These are phyloP conservation scores for Laothoe populi DNA, from an alignment of 2,888 invertebrate genomes.

Conservation along the genomic window DNA sequence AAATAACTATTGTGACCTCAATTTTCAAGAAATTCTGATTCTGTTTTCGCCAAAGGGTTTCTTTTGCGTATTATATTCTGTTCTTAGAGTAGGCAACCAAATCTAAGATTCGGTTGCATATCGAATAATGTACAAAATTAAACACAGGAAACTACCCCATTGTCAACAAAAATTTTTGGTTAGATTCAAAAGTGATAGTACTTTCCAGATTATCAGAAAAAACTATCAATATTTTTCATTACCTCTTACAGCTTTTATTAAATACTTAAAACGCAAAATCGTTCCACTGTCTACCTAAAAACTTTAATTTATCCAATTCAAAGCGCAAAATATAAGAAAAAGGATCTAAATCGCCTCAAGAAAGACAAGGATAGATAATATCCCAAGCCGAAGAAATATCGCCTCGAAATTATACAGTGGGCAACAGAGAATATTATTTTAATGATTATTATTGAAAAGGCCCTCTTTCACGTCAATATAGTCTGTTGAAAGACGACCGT, in stretches of 20 bases:
- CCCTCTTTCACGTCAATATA: neutral
- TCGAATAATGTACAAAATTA: too few species aligned
- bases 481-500: slow-evolving; percentile 5
- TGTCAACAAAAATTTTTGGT: too few species aligned
- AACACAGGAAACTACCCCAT: too few species aligned
- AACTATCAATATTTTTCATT: too few species aligned
- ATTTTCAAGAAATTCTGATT: too few species aligned
- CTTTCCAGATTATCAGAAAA: too few species aligned
- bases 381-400: slow-evolving; percentile 30
- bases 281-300: neutral
- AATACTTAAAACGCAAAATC: neutral
- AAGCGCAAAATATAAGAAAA: neutral
- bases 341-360: neutral
- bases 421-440: slow-evolving; percentile 31
- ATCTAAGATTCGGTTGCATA: too few species aligned
- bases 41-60: too few species aligned
- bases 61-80: too few species aligned
- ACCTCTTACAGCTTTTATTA: neutral
- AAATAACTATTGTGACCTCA: too few species aligned
- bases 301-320: neutral
- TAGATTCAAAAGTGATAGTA: too few species aligned
- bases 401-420: slow-evolving; percentile 32
- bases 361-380: slow-evolving; percentile 3
- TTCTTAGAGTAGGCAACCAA: too few species aligned
- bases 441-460: slow-evolving; percentile 29